A percentile compares a stretch with the other conserved stretches of the same genome.
phyloP scores from a whole-genome alignment of 2,113 vertebrate genomes.

The Rynchops niger region DNA sequence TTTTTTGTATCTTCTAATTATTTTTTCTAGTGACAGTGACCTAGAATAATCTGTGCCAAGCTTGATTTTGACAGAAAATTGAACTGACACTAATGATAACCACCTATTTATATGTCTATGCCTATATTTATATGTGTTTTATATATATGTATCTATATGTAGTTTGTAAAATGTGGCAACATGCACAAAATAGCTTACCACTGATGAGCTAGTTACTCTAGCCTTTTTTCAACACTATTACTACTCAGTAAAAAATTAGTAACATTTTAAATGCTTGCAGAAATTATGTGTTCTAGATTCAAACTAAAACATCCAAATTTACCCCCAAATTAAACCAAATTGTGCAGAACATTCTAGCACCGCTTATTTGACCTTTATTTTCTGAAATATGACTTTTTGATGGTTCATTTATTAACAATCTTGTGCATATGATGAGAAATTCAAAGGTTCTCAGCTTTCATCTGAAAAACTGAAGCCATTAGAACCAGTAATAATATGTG shows the following conservation, averaged over 20 bases:
- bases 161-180: background rate
- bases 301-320: background rate
- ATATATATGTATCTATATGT: background rate
- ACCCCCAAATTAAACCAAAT: background rate
- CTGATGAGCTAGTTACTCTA: background rate
- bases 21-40: background rate
- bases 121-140: background rate
- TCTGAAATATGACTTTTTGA: background rate
- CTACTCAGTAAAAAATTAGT: background rate
- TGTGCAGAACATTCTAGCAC: background rate
- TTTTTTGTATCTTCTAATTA: background rate
- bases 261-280: background rate
- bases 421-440: background rate
- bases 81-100: background rate
- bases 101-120: background rate
- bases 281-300: background rate
- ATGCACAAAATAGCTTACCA: background rate
- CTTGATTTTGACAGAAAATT: conserved; percentile 17
- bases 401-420: background rate
- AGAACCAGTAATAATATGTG: background rate
- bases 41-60: background rate
- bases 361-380: background rate
- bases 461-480: background rate
- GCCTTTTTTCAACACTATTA: background rate
- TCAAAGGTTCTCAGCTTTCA: background rate